phyloP scores from a whole-genome alignment of 2,113 vertebrate species.

The Burhinus bistriatus region DNA sequence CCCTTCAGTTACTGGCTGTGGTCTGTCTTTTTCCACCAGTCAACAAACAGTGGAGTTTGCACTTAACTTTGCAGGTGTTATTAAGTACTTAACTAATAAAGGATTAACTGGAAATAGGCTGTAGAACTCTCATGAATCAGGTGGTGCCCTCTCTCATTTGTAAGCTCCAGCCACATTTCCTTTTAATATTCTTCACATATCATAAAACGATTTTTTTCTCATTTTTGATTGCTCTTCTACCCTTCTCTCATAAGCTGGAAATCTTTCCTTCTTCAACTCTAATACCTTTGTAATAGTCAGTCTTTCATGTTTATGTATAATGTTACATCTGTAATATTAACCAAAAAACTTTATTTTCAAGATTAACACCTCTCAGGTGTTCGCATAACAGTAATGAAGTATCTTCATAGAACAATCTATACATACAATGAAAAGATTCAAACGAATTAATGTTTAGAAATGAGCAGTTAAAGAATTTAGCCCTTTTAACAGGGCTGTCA shows the following conservation, averaged over 20 bases:
- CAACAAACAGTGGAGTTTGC: not conserved
- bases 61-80: not conserved
- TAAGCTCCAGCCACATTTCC: not conserved
- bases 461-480: not conserved
- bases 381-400: not conserved
- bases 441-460: not conserved
- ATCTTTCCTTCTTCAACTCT: not conserved
- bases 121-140: not conserved
- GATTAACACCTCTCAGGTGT: not conserved
- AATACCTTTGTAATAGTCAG: not conserved
- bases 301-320: not conserved
- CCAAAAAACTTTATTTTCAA: not conserved
- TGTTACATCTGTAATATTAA: not conserved
- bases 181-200: not conserved
- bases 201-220: not conserved
- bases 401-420: not conserved
- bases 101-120: not conserved
- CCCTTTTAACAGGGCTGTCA: not conserved
- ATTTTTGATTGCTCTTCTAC: not conserved
- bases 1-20: not conserved
- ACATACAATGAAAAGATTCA: not conserved
- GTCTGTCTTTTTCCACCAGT: not conserved
- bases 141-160: not conserved
- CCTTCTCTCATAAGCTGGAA: not conserved
- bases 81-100: not conserved